Conservation (phyloP, 2,888 invertebrate genomes). For the Drosophila quinaria region DNA sequence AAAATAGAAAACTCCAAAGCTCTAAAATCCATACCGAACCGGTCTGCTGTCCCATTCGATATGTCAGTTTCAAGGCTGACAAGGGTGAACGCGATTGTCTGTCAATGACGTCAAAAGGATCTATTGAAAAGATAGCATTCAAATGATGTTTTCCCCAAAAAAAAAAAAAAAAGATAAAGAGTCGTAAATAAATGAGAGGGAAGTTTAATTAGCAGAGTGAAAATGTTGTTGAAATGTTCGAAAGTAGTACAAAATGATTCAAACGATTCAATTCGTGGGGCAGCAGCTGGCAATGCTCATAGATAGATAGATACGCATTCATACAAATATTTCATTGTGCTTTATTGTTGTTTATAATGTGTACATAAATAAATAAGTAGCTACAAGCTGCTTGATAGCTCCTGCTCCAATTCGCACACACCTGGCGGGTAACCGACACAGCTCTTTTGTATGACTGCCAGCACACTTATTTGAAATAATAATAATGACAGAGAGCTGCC, state of each 20-base stretch:
- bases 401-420: constrained; percentile 41
- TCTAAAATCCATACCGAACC: too few species aligned
- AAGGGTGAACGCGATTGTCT: constrained; percentile 42
- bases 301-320: constrained; percentile 10
- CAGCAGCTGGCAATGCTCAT: constrained; percentile 14
- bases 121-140: constrained; percentile 16
- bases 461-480: constrained; percentile 28
- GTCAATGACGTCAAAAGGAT: constrained; percentile 44
- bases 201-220: constrained; percentile 68
- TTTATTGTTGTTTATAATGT: constrained; percentile 29
- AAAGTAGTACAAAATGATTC: constrained; percentile 12
- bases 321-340: constrained; percentile 21
- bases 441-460: constrained; percentile 27
- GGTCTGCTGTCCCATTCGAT: constrained; percentile 12
- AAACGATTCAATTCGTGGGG: neutral
- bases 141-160: constrained; percentile 3
- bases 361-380: constrained; percentile 24
- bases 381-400: constrained; percentile 13
- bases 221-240: constrained; percentile 28
- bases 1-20: neutral
- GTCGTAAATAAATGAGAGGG: constrained; percentile 1
- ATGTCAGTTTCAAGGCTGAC: constrained; percentile 40
- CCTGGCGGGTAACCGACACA: constrained; percentile 56
- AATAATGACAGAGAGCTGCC: constrained; percentile 23
- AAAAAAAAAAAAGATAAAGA: neutral